Evolutionary conservation across 2,888 invertebrate species (phyloP), one percentile per base, ranked within the genome.

Genomic region (Caprella mutica): DNA sequence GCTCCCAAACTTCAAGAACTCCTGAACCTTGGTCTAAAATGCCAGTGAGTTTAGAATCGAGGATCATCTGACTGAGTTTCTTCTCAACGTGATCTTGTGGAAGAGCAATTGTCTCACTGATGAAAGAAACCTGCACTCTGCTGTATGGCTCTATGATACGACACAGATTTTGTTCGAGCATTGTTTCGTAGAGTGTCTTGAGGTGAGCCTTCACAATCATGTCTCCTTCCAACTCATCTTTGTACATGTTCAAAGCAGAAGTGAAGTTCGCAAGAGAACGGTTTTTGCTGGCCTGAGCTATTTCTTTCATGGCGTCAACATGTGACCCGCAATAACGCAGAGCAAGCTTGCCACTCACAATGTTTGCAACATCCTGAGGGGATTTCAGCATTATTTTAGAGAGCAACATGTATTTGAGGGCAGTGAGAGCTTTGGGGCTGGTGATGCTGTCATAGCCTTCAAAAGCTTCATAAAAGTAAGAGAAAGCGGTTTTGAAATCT

Each of bases 401-500:
- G 67, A 99, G 74, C 69, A 98, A 80, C 98, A 99, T 99, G 75
- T 99, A 99, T 73, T 99, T 99, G 19, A 99, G 77, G n/a, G 93
- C 90, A 24, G 85, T 87, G 27, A 97, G 75, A 2, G 98, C 97
- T 73, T 89, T 92, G 4, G 82, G 81, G 61, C 75, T 75, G 68
- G 93, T 92, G 4, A 93, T 87, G 67, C 92, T 93, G 74, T 96
- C 96, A 73, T 91, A 96, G 67, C 96, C 93, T 77, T 98, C 98
- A 74, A 97, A 98, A 14, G 96, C 96, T 78, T 98, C 98, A 74
- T 97, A 98, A 73, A 98, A 98, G 72, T 98, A 98, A 56, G 97
- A 98, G 76, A 93, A 99, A 44, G 96, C 97, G 58, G 98, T 99
- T 80, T 99, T 98, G 74, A 98, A 99, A 72, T 99, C 98, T 68